A percentile compares a stretch with the other conserved stretches of the same genome.
phyloP scores from a whole-genome alignment of 2,113 vertebrate genomes.

The Anguilla japonica region DNA sequence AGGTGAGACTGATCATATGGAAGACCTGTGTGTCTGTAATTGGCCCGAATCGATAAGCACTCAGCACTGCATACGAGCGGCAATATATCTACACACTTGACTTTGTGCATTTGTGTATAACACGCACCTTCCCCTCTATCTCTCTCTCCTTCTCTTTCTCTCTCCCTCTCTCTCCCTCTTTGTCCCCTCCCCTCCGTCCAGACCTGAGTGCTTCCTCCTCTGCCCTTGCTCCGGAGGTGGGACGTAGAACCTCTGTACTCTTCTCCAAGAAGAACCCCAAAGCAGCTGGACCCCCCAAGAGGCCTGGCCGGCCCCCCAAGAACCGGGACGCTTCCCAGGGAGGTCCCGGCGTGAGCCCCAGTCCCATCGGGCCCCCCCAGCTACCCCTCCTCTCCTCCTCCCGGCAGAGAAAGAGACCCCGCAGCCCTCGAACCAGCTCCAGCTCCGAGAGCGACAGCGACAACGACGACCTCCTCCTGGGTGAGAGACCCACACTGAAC shows the following conservation, averaged over 20 bases:
- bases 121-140: background rate
- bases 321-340: slow-evolving; percentile 83
- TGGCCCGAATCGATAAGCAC: background rate
- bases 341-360: slow-evolving; percentile 77
- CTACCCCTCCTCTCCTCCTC: slow-evolving; percentile 81
- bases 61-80: background rate
- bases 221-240: slow-evolving; percentile 88
- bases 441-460: slow-evolving; percentile 96
- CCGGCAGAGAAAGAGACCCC: slow-evolving; percentile 84
- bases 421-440: slow-evolving; percentile 88
- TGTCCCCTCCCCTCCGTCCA: slow-evolving; percentile 55
- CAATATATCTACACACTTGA: background rate
- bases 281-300: slow-evolving; percentile 89
- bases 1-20: slow-evolving; percentile 47
- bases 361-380: slow-evolving; percentile 88
- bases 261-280: slow-evolving; percentile 99
- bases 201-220: slow-evolving; percentile 86
- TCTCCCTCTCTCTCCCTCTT: background rate
- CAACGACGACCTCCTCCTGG: slow-evolving; percentile 65
- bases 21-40: too few species aligned
- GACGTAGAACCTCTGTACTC: slow-evolving; percentile 93
- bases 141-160: background rate
- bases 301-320: slow-evolving; percentile 93
- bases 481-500: slow-evolving; percentile 40
- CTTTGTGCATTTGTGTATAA: background rate